A percentile compares a stretch with the other conserved stretches of the same genome.
phyloP scores from a whole-genome alignment of 1,140 invertebrate genomes.

The Pararge aegeria region DNA sequence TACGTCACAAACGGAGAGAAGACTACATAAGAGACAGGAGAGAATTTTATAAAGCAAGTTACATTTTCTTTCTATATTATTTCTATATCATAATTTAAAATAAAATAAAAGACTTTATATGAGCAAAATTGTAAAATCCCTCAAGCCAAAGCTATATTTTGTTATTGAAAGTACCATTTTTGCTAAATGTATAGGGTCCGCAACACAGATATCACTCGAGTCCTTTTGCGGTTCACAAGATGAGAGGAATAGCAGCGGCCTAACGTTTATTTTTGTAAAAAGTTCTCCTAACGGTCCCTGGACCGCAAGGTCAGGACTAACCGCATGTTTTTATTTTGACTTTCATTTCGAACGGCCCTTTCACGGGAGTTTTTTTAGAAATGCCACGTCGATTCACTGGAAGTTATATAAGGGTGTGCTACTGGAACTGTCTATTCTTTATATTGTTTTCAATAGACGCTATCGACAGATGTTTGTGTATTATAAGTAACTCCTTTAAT shows the following conservation, averaged over 20 bases:
- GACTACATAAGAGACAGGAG: no score
- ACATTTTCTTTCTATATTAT: no score
- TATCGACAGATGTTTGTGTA: no score
- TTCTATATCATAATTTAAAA: no score
- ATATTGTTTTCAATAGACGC: neutral
- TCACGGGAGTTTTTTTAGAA: conserved; percentile 18
- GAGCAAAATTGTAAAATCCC: no score
- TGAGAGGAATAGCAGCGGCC: conserved; percentile 70
- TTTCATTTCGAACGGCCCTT: conserved; percentile 28
- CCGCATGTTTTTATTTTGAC: conserved; percentile 43
- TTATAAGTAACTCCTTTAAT: no score
- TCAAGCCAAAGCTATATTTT: no score
- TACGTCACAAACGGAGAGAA: no score
- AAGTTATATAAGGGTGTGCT: conserved; percentile 1
- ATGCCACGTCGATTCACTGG: conserved; percentile 15
- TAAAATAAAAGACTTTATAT: no score
- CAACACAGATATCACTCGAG: conserved; percentile 51
- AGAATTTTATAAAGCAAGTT: no score
- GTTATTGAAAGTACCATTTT: neutral
- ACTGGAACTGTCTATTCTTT: neutral
- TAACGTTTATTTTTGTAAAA: conserved; percentile 53
- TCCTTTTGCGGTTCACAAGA: conserved; percentile 66
- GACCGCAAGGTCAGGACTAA: conserved; percentile 61
- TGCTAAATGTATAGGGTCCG: conserved; percentile 28
- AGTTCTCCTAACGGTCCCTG: conserved; percentile 57